Evolutionary conservation across 2,797 vertebrate genomes (phyloP).

Genomic region (Myiothlypis coronata): DNA sequence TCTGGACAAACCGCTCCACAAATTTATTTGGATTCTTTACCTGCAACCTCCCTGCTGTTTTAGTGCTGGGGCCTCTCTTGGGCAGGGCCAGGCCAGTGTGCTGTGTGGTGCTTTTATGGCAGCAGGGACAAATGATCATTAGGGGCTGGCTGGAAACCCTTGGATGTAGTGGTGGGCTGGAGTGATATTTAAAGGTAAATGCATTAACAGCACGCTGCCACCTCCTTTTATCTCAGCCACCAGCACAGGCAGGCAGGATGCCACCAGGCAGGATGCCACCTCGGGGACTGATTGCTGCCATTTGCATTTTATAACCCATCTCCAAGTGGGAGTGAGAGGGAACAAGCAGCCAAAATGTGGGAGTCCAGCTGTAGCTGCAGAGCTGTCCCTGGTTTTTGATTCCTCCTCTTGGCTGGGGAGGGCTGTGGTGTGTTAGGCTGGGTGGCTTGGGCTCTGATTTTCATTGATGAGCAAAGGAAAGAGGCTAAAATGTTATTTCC

Average conservation of each 20-base stretch:
- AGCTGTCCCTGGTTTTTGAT: neutral
- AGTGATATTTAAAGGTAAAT: neutral
- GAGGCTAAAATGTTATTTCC: neutral
- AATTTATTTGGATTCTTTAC: slow-evolving; percentile 50
- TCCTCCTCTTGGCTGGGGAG: neutral
- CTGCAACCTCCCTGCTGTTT: slow-evolving; percentile 37
- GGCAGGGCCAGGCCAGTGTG: neutral
- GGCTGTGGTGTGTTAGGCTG: neutral
- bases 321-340: neutral
- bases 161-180: neutral
- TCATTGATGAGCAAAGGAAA: neutral
- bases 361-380: neutral
- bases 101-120: slow-evolving; percentile 11
- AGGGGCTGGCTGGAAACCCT: neutral
- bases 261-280: neutral
- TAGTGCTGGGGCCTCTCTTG: slow-evolving; percentile 21
- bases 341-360: neutral
- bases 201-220: neutral
- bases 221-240: slow-evolving; percentile 3
- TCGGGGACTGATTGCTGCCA: neutral
- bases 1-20: neutral
- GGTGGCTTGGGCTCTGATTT: neutral
- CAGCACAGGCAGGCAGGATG: neutral
- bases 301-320: neutral
- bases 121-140: slow-evolving; percentile 18